Conservation (phyloP, 2,888 invertebrate species). For the Eurytoma californica region DNA sequence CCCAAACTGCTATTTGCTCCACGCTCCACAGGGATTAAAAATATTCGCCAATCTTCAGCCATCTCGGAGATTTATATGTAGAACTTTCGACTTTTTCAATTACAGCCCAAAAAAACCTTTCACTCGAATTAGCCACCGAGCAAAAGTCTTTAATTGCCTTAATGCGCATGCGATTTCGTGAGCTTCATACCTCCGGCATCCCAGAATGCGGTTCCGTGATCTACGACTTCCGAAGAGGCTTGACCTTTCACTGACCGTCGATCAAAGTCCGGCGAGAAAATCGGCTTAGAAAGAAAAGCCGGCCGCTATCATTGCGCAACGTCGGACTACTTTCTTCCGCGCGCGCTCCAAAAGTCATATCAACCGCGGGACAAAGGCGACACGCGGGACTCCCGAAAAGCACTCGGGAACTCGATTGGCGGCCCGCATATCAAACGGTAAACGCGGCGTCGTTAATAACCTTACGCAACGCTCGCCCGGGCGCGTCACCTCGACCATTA, state of each 20-base stretch:
- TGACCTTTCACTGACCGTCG: neutral
- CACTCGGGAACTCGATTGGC: neutral
- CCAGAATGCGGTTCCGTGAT: no score
- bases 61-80: no score
- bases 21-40: no score
- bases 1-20: no score
- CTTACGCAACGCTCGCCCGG: conserved; percentile 15
- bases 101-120: no score
- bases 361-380: neutral
- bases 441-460: conserved; percentile 10
- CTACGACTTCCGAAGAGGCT: neutral
- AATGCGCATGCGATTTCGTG: no score
- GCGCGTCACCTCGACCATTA: conserved; percentile 4
- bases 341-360: neutral
- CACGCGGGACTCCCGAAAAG: neutral
- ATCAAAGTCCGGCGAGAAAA: neutral
- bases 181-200: no score
- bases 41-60: no score
- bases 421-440: neutral
- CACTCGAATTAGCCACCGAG: no score
- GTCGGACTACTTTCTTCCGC: conserved; percentile 34
- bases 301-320: conserved; percentile 16
- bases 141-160: no score
- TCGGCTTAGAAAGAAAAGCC: conserved; percentile 10
- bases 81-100: no score